Base-by-base conservation (phyloP, 2,888 invertebrate genomes). In the Drosophila ezoana region DNA sequence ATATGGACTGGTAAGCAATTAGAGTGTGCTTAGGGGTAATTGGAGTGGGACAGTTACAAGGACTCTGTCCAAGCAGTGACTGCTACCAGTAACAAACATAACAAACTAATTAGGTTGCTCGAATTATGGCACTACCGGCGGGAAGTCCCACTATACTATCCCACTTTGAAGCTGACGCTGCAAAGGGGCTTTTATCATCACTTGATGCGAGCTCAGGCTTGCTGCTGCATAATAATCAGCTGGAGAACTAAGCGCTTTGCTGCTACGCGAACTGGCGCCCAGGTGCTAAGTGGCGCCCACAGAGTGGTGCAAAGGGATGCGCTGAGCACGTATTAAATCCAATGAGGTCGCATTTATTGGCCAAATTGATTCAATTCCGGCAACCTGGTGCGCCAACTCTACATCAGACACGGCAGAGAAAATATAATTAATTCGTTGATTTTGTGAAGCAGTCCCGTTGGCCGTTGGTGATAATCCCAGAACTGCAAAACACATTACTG, bases 341-440 rank as follows among this genome's bases (percentile, higher is more conserved):
- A 86, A 86, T 82, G 80, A 83, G 75, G 81, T 82, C 77, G 82
- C 86, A 85, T 82, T 81, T 82, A 85, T 79, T 81, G 76, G 71
- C 14, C 52, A 77, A 83, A 86, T 82, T 86, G 86, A 86, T 86
- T 86, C 72, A 74, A 77, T 86, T 75, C 23, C 60, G 35, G 52
- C 11, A 28, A 33, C 53, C 45, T 35, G 56, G 18, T 40, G 35
- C 47, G 43, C 64, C 45, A 47, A 32, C 56, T 59, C 45, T 28
- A 40, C 67, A 47, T 56, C 62, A 47, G 52, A 45, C 63, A 59
- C 59, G 72, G 44, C 72, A 23, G 23, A 23, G 23, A 23, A 23
- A 23, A 23, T 23, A 23, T 23, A 23, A 23, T 23, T 23, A 28
- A 64, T 68, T 77, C 48, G 64, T 45, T 60, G 70, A 63, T 63